phyloP scores from a whole-genome alignment of 1,140 invertebrate genomes.

The Euwallacea fornicatus region DNA sequence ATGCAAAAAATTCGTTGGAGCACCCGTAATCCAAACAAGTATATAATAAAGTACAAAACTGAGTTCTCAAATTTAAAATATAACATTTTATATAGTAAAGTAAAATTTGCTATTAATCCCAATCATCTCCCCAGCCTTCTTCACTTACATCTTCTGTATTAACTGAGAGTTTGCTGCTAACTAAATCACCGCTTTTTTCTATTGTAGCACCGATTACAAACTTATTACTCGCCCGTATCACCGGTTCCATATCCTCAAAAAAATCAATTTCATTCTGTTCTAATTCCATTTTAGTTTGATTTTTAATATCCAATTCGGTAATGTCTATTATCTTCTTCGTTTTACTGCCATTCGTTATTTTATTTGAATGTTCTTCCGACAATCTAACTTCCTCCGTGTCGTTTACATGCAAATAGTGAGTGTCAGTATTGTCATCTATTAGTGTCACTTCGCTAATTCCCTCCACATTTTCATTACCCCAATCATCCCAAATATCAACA shows the following conservation, averaged over 20 bases:
- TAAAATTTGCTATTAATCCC: slow-evolving; percentile 16
- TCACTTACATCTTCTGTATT: slow-evolving; percentile 40
- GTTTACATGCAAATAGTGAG: not conserved
- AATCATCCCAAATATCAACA: slow-evolving; percentile 72
- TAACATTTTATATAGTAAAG: not conserved
- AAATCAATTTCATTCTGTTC: slow-evolving; percentile 69
- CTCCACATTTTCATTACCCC: slow-evolving; percentile 62
- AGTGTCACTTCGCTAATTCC: not conserved
- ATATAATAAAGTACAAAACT: too few relatives aligned
- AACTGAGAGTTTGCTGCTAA: slow-evolving; percentile 42
- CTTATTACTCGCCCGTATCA: slow-evolving; percentile 66
- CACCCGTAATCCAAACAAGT: too few relatives aligned
- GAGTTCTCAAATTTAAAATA: not conserved
- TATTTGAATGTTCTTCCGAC: not conserved
- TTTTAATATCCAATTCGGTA: slow-evolving; percentile 73
- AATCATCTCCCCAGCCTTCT: slow-evolving; percentile 50
- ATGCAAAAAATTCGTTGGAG: too few relatives aligned
- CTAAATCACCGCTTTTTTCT: slow-evolving; percentile 27
- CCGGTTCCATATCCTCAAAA: slow-evolving; percentile 82
- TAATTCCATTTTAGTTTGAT: slow-evolving; percentile 56
- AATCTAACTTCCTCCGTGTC: not conserved
- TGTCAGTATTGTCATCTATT: not conserved
- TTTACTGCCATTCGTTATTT: not conserved
- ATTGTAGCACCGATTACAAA: slow-evolving; percentile 42
- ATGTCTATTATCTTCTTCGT: slow-evolving; percentile 63